Conservation (phyloP, 2,888 invertebrate species). For the Anthoptus insignis region DNA sequence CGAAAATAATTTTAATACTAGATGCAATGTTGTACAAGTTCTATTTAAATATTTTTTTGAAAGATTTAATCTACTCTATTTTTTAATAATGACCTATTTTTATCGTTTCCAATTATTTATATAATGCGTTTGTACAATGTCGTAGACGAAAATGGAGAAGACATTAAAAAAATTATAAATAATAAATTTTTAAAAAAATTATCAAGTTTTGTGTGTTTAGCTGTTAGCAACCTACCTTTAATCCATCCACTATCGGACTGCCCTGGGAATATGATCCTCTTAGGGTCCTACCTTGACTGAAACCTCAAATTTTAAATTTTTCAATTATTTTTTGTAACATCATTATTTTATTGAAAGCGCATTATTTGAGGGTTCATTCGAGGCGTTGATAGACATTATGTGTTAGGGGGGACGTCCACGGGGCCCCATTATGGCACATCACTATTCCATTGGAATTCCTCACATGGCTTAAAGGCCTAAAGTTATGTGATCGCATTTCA, state of each 20-base stretch:
- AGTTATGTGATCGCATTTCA: constrained; percentile 77
- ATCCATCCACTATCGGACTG: constrained; percentile 70
- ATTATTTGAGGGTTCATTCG: constrained; percentile 62
- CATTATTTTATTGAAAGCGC: no score
- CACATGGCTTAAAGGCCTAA: constrained; percentile 84
- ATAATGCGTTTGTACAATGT: constrained; percentile 85
- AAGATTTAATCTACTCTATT: constrained; percentile 86
- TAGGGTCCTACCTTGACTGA: constrained; percentile 65
- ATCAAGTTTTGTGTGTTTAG: constrained; percentile 72
- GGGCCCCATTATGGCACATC: constrained; percentile 77
- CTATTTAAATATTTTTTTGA: constrained; percentile 83
- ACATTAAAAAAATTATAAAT: constrained; percentile 85
- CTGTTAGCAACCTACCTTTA: constrained; percentile 62
- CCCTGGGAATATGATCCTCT: constrained; percentile 67
- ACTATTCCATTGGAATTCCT: constrained; percentile 72
- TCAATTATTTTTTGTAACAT: no score
- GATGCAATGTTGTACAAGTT: constrained; percentile 86
- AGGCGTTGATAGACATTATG: constrained; percentile 59
- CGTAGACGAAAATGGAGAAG: constrained; percentile 78
- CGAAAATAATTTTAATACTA: constrained; percentile 81
- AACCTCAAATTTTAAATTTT: constrained; percentile 59
- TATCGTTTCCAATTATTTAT: constrained; percentile 86
- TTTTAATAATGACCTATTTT: constrained; percentile 83
- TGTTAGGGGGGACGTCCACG: constrained; percentile 77
- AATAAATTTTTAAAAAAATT: constrained; percentile 83